Conservation (phyloP, 2,113 vertebrate species). For the Cygnus atratus region DNA sequence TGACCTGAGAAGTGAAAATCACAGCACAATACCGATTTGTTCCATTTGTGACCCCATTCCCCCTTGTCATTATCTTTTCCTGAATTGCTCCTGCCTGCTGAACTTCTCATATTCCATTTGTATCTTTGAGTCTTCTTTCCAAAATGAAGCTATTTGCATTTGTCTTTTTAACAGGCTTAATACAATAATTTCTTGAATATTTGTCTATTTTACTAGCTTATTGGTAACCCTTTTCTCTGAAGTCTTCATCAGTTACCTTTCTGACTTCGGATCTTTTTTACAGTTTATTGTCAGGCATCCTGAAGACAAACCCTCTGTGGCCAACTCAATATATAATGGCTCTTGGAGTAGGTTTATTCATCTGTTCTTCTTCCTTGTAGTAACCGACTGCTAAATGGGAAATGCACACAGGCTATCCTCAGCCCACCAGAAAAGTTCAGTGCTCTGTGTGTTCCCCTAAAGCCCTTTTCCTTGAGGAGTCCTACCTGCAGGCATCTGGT, state of each 20-base stretch:
- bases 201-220: neutral
- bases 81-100: neutral
- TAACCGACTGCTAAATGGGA: neutral
- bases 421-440: neutral
- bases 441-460: neutral
- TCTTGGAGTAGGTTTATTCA: neutral
- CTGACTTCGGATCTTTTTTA: neutral
- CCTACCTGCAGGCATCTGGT: fast-evolving
- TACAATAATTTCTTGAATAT: neutral
- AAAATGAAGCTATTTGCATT: neutral
- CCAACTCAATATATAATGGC: neutral
- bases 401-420: neutral
- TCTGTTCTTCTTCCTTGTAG: neutral
- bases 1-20: neutral
- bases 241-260: neutral
- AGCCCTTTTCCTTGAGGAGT: neutral
- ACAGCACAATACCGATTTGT: neutral
- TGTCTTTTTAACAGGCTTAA: neutral
- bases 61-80: neutral
- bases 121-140: neutral
- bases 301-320: neutral
- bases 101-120: neutral
- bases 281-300: neutral
- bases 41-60: neutral
- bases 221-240: fast-evolving